Evolutionary conservation across 2,888 invertebrate genomes (phyloP).

Genomic region (Leptinotarsa rubiginosa): DNA sequence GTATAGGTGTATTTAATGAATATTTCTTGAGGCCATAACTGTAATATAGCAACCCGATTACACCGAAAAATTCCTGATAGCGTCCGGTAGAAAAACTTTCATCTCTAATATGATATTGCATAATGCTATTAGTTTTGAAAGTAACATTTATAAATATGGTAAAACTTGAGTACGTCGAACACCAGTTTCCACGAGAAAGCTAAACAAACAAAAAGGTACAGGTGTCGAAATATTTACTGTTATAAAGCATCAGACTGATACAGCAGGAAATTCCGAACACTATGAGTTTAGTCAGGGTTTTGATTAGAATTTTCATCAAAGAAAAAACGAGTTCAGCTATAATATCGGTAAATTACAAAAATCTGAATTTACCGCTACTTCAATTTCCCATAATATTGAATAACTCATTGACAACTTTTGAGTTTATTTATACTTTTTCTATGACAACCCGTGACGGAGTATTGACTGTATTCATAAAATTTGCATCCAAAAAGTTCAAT

Average conservation of each 20-base stretch:
- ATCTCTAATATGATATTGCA: background rate
- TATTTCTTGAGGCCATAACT: slow-evolving; percentile 12
- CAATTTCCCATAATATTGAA: too few relatives aligned
- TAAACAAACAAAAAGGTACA: background rate
- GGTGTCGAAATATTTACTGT: background rate
- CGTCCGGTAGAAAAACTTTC: slow-evolving; percentile 11
- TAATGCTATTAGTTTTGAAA: background rate
- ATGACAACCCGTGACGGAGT: too few relatives aligned
- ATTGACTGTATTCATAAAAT: too few relatives aligned
- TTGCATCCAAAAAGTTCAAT: too few relatives aligned
- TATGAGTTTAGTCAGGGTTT: background rate
- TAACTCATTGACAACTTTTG: too few relatives aligned
- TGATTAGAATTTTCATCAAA: too few relatives aligned
- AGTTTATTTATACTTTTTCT: too few relatives aligned
- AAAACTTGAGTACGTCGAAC: background rate
- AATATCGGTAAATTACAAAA: too few relatives aligned
- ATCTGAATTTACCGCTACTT: too few relatives aligned
- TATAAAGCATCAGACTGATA: too few relatives aligned
- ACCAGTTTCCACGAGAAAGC: background rate
- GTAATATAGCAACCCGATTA: slow-evolving; percentile 5
- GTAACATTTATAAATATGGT: background rate
- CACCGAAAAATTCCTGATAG: background rate
- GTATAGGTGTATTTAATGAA: background rate
- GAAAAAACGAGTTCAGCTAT: too few relatives aligned
- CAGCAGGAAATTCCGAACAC: background rate